Evolutionary conservation across 2,113 vertebrate species (phyloP), one percentile per base, ranked within the genome.

Genomic region (Pseudonaja textilis): DNA sequence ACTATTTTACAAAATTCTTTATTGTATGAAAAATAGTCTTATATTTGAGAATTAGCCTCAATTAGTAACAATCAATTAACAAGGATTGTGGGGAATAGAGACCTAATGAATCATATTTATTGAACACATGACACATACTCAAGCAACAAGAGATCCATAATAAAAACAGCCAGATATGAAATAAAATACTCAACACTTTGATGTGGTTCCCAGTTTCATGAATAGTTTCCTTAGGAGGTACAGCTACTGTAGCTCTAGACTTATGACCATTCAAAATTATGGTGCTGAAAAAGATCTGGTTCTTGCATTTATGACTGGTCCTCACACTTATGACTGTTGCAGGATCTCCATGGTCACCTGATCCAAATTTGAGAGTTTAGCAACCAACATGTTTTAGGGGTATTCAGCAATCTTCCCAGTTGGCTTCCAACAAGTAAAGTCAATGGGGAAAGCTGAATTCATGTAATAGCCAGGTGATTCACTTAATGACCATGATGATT

Each of bases 1-100:
- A n/a, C 39, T 88, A 12, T 0, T 0, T 11, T 52, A 29, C 52
- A 1, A 0, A 0, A 47, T 18, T 69, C 18, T 20, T 90, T 59
- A 29, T 47, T 14, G 10, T 69, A 29, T 18, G 52, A 87, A 34
- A 88, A 26, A 18, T 1, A 69, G n/a, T 8, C 50, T 54, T 50
- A 50, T 61, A 39, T 54, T 42, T 91, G 34, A 81, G 50, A 55
- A 20, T 54, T 39, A 89, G n/a, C n/a, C 18, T 39, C 14, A 20
- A 5, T 52, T 39, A 50, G 14, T 3, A 85, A 69, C 14, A 18
- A 69, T 34, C 64, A 34, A 25, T 42, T 81, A 69, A 42, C 23
- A 47, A 39, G 6, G 25, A 61, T 61, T 42, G 39, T 81, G 26
- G 18, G 55, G 34, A 57, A 57, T 50, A 92, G 42, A 55, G 25